A percentile compares a stretch with the other conserved stretches of the same genome.
Evolutionary conservation across 2,113 vertebrate genomes (phyloP).

Genomic region (Arizona elegans): DNA sequence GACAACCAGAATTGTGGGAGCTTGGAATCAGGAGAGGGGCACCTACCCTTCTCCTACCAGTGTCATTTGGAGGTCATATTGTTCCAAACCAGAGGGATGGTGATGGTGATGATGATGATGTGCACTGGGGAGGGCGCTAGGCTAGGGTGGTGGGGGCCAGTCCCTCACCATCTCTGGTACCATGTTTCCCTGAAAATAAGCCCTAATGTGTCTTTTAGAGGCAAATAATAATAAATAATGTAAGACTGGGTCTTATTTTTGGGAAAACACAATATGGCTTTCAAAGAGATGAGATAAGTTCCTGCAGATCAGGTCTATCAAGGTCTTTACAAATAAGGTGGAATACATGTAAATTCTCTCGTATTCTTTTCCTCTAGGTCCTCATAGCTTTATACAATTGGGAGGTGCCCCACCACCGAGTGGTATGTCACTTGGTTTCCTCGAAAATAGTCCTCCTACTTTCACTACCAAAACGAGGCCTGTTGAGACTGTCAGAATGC

Average conservation of each 20-base stretch:
- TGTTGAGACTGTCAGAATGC: background rate
- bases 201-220: too few species aligned
- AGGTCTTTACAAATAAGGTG: background rate
- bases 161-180: too few species aligned
- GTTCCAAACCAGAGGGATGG: background rate
- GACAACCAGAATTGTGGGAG: background rate
- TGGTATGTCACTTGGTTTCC: accelerated
- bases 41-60: background rate
- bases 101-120: too few species aligned
- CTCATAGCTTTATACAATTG: accelerated
- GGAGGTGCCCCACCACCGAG: accelerated
- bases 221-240: too few species aligned
- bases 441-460: accelerated
- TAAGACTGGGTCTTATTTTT: too few species aligned
- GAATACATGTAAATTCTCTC: background rate
- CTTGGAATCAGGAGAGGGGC: background rate
- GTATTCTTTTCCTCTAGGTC: background rate
- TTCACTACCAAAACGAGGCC: accelerated
- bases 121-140: too few species aligned
- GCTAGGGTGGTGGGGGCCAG: too few species aligned
- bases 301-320: background rate
- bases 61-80: background rate
- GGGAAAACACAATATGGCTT: background rate
- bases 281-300: background rate
- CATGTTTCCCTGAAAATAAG: too few species aligned